These are phyloP conservation scores for Drosophila mayaguana DNA, from an alignment of 2,888 invertebrate species.

Conservation along the genomic window DNA sequence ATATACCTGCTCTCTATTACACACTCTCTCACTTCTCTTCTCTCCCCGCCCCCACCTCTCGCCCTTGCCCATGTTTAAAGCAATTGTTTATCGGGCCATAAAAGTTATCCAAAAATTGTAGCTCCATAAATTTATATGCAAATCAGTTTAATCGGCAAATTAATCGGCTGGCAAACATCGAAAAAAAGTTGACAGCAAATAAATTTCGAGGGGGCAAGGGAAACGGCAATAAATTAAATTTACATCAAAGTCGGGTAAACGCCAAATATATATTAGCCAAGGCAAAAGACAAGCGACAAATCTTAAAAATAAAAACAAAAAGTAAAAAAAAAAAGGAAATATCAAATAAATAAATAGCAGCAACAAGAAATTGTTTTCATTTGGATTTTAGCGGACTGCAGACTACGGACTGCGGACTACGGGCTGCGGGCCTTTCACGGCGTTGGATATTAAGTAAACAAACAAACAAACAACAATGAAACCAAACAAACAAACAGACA, in stretches of 20 bases:
- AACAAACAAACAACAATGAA: constrained; percentile 76
- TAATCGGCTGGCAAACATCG: constrained; percentile 59
- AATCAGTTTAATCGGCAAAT: constrained; percentile 57
- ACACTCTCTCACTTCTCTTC: neutral
- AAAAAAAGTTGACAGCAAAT: constrained; percentile 61
- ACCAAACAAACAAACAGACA: constrained; percentile 73
- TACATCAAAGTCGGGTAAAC: constrained; percentile 65
- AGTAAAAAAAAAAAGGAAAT: constrained; percentile 23
- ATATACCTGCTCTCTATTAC: neutral
- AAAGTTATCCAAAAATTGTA: constrained; percentile 18
- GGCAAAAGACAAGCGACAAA: constrained; percentile 10
- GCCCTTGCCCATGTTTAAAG: neutral
- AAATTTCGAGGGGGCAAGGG: constrained; percentile 58
- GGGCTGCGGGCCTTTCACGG: constrained; percentile 2
- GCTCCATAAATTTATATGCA: constrained; percentile 51
- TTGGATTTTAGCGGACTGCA: constrained; percentile 39
- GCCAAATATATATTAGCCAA: constrained; percentile 33
- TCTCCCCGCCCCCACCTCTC: too few relatives aligned
- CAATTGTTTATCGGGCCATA: constrained; percentile 7
- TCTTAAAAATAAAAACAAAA: constrained; percentile 7
- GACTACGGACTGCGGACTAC: constrained; percentile 7
- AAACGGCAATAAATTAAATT: constrained; percentile 73
- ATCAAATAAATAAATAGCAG: constrained; percentile 45
- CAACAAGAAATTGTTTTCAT: constrained; percentile 70
- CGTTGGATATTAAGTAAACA: constrained; percentile 53